Base-by-base conservation (phyloP, 2,888 invertebrate species). In the Drosophila mettleri region DNA sequence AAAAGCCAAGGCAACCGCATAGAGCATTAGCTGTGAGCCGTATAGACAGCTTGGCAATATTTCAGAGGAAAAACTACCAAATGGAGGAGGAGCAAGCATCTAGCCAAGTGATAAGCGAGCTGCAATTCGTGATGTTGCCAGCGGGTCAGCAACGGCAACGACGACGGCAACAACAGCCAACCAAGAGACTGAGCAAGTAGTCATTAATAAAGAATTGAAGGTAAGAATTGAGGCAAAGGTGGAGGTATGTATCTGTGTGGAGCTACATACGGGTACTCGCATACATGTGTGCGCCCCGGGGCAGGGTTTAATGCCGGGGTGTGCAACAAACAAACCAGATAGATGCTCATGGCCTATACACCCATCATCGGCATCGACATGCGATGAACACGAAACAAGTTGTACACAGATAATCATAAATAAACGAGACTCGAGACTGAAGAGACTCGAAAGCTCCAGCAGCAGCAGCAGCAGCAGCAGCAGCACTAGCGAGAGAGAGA, bases 391-490 rank as follows among this genome's bases (percentile, higher is more conserved):
- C 76, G 86, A 82, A 87, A 87, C 86, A 87, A 89, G 88, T 87
- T 87, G 86, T 87, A 89, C 88, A 87, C 86, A 87, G 86, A 87
- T 87, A 87, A 87, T 87, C 88, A 87, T 87, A 87, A 89, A 87
- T 87, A 89, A 89, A 89, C 89, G 89, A 87, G 85, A 75, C 83
- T 67, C 82, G 70, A 67, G 80, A 78, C 74, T 52, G 52, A 41
- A 64, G 51, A 49, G 51, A 57, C 52, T 45, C 36, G 18, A 52
- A 9, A 54, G 54, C 16, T 16, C 5, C 24, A 52, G 4, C 22
- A 31, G 27, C 65, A 52, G 38, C 36, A 29, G 29, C 36, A 33
- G 43, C 24, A 24, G 31, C 46, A 39, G 18, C 55, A 24, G 36
- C n/a, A 34, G 24, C 8, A 33, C 10, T n/a, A 24, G 22, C 10